phyloP scores from a whole-genome alignment of 2,797 vertebrate species.

The Alectoris magna region DNA sequence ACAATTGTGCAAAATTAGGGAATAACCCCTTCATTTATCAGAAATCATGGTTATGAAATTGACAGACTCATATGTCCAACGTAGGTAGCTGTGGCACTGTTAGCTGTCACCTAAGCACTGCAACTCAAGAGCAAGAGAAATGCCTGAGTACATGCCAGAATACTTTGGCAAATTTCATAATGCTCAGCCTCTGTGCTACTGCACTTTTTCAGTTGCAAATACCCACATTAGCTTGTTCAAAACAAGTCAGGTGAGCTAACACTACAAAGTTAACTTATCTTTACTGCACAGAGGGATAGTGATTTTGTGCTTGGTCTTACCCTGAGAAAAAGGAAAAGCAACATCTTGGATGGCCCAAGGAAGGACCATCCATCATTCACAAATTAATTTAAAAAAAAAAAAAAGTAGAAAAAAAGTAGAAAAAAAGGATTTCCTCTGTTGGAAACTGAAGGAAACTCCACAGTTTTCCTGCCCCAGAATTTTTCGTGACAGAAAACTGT shows the following conservation, averaged over 20 bases:
- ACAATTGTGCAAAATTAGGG: neutral
- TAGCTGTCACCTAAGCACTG: neutral
- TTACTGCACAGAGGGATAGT: neutral
- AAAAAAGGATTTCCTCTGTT: neutral
- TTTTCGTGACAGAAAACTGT: neutral
- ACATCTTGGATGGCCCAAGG: neutral
- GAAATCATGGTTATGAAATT: neutral
- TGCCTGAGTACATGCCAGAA: neutral
- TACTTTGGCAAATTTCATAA: neutral
- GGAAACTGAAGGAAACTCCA: fast-evolving
- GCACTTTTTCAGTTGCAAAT: neutral
- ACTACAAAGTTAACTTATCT: neutral
- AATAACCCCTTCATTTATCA: neutral
- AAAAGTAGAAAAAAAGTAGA: neutral
- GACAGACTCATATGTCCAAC: neutral
- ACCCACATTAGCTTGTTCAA: neutral
- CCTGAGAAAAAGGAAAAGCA: neutral
- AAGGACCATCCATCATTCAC: neutral
- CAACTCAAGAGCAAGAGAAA: neutral
- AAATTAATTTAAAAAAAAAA: neutral
- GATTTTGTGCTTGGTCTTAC: neutral
- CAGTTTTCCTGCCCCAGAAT: neutral
- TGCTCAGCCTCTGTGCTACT: neutral
- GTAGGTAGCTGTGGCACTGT: neutral
- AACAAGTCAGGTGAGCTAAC: neutral